A percentile compares a stretch with the other conserved stretches of the same genome.
Evolutionary conservation across 2,113 vertebrate species (phyloP).

Genomic region (Vulpes ferrilata): DNA sequence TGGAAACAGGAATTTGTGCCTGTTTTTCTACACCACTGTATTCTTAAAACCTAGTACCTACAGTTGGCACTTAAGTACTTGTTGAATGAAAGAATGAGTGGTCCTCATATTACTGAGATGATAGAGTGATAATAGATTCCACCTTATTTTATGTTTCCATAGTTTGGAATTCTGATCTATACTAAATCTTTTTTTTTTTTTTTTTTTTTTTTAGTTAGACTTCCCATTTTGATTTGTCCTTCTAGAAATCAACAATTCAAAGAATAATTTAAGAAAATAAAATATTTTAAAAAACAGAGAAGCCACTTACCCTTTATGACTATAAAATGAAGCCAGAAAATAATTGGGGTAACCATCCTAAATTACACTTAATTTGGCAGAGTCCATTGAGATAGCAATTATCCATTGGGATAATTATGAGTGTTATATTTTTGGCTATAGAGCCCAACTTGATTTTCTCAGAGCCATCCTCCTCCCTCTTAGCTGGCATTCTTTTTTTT

Average conservation of each 20-base stretch:
- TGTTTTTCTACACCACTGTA: background rate
- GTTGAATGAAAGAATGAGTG: background rate
- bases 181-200: background rate
- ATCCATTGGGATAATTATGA: background rate
- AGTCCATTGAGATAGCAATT: background rate
- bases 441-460: background rate
- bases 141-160: background rate
- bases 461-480: background rate
- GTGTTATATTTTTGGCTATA: background rate
- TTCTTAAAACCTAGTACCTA: background rate
- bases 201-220: background rate
- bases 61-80: background rate
- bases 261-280: constrained; percentile 20
- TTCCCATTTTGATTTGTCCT: constrained; percentile 5
- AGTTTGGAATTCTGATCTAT: background rate
- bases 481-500: background rate
- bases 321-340: background rate
- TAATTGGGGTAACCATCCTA: background rate
- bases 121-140: background rate
- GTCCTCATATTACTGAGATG: background rate
- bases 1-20: background rate
- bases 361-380: background rate
- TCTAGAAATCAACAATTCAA: background rate
- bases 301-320: background rate
- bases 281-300: constrained; percentile 12